Evolutionary conservation across 2,113 vertebrate species (phyloP).

Genomic region (Tachysurus vachellii): DNA sequence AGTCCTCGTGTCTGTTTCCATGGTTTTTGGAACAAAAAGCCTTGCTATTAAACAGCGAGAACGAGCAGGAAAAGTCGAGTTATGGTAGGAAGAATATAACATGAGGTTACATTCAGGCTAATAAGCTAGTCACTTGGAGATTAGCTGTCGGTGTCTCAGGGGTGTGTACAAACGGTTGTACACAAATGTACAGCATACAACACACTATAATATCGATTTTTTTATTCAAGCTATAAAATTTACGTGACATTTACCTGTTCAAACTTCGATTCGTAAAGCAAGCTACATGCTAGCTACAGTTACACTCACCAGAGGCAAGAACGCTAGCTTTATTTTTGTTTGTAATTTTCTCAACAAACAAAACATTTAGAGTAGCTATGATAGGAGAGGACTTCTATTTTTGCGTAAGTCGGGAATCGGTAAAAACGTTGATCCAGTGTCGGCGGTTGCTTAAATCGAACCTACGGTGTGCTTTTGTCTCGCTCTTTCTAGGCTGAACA

Average conservation of each 20-base stretch:
- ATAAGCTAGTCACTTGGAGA: not conserved
- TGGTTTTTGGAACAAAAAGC: not conserved
- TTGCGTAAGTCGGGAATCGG: not conserved
- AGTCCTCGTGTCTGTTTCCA: conserved; percentile 13
- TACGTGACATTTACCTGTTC: too few relatives aligned
- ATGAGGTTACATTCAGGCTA: not conserved
- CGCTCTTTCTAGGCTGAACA: not conserved
- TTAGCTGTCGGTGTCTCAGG: not conserved
- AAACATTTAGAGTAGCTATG: not conserved
- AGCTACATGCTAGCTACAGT: not conserved
- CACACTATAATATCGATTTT: not conserved
- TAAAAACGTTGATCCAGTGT: not conserved
- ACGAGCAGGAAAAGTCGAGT: not conserved
- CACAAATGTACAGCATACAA: not conserved
- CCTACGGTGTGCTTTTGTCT: not conserved
- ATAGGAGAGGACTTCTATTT: not conserved
- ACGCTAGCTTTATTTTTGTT: too few relatives aligned
- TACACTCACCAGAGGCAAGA: too few relatives aligned
- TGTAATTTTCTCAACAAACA: too few relatives aligned
- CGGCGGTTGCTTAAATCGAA: too few relatives aligned
- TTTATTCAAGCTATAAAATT: not conserved
- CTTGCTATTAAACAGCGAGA: not conserved
- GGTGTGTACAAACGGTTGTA: too few relatives aligned
- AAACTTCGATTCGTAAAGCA: not conserved
- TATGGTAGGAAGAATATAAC: not conserved